Evolutionary conservation across 1,140 invertebrate species (phyloP).

Genomic region (Heliconius himera): DNA sequence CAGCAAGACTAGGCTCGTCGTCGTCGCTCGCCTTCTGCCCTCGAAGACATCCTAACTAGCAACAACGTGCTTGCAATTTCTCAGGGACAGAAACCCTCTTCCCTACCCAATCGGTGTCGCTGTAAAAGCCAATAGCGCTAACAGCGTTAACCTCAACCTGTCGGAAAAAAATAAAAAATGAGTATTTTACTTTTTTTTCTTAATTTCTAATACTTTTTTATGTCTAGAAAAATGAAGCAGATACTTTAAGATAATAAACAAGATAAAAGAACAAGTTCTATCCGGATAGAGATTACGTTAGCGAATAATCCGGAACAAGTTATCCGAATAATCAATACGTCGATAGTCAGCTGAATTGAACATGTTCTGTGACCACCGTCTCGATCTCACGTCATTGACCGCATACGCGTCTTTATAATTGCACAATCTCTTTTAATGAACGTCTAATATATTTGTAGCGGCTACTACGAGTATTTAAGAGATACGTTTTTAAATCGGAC

Average conservation of each 20-base stretch:
- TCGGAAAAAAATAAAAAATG: no score
- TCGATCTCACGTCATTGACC: slow-evolving; percentile 14
- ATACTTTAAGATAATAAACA: background rate
- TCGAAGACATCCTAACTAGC: no score
- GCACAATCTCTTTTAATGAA: slow-evolving; percentile 1
- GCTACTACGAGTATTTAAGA: background rate
- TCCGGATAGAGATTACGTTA: background rate
- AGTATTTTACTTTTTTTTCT: no score
- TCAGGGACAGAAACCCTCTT: no score
- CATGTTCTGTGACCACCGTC: slow-evolving; percentile 17
- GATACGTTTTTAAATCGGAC: background rate
- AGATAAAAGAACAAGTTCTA: background rate
- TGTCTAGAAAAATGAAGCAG: background rate
- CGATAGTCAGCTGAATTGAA: slow-evolving; percentile 17
- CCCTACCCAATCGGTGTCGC: no score
- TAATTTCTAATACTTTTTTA: no score
- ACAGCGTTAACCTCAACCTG: no score
- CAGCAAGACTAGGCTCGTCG: no score
- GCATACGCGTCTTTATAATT: slow-evolving; percentile 4
- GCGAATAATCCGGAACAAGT: slow-evolving; percentile 3
- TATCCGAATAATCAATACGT: slow-evolving; percentile 17
- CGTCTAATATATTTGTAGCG: background rate
- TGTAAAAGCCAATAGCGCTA: no score
- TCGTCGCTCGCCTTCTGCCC: no score
- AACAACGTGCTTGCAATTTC: no score